Evolutionary conservation across 2,113 vertebrate species (phyloP).

Genomic region (Ranitomeya imitator): DNA sequence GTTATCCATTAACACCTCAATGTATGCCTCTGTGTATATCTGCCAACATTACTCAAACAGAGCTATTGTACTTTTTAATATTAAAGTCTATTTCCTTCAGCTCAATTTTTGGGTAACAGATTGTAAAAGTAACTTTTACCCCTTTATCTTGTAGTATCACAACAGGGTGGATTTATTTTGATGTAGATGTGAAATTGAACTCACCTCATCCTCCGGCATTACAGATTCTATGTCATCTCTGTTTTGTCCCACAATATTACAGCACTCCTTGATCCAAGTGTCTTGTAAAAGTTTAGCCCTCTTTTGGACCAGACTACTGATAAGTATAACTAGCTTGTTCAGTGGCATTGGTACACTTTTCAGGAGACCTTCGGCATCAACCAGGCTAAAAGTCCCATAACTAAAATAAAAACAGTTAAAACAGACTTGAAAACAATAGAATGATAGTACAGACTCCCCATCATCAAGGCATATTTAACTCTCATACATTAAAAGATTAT

Average conservation of each 20-base stretch:
- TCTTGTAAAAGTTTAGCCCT: constrained; percentile 53
- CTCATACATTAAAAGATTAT: neutral
- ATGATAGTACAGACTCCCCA: neutral
- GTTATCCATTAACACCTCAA: too few species aligned
- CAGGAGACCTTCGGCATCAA: constrained; percentile 60
- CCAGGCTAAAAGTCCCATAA: constrained; percentile 58
- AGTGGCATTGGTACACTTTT: constrained; percentile 60
- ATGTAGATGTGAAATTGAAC: constrained; percentile 43
- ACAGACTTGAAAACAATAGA: neutral
- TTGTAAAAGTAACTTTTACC: too few species aligned
- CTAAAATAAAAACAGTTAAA: constrained; percentile 46
- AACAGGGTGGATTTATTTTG: neutral
- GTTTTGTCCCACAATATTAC: constrained; percentile 63
- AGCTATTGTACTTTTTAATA: too few species aligned
- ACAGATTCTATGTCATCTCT: constrained; percentile 59
- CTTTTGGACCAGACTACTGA: constrained; percentile 55
- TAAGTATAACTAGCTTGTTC: constrained; percentile 59
- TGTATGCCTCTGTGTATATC: too few species aligned
- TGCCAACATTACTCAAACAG: too few species aligned
- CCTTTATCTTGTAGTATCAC: neutral
- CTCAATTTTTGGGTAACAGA: too few species aligned
- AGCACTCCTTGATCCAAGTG: constrained; percentile 60
- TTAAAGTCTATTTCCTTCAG: too few species aligned
- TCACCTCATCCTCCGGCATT: constrained; percentile 67
- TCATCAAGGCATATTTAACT: neutral